Evolutionary conservation across 2,888 invertebrate species (phyloP), one percentile per base, ranked within the genome.

Genomic region (Nudaria mundana): DNA sequence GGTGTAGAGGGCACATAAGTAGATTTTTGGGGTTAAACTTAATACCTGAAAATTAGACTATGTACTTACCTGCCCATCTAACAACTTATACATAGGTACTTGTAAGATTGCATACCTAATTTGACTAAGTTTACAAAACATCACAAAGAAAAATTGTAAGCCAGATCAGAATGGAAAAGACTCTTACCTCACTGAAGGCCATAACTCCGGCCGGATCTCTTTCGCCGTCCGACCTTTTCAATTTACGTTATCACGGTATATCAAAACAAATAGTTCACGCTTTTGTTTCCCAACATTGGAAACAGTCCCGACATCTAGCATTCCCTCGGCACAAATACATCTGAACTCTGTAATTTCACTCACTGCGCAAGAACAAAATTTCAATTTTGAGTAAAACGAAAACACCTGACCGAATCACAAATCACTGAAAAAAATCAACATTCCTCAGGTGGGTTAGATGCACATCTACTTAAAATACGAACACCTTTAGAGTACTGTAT

Each of bases 161-260:
- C 42, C 46, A 48, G 35, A 51, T 54, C 50, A 52, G 44, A 48
- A 44, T 45, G 51, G 40, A 44, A 42, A 54, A 67, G 57, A 65
- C 59, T 87, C 91, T 91, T 81, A 93, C 93, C 93, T 93, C 93
- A 92, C 93, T 93, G 92, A 93, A 93, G 92, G 93, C 93, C 93
- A 93, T 93, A 77, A 89, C 90, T 91, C 90, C 78, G 87, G 85
- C 89, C 86, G 89, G 84, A 59, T 80, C 80, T 88, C 81, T 81
- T 85, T 81, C 84, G 82, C 84, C 83, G 76, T 82, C 84, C 86
- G 81, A 88, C 87, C 88, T 86, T 82, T 72, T 77, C 70, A 77
- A 76, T 80, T 77, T 76, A 78, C 66, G 81, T 73, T 80, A 78
- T 71, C 81, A 76, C 80, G 71, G 64, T 76, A 72, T 80, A 82